A percentile compares a stretch with the other conserved stretches of the same genome.
These are phyloP conservation scores for Pangasianodon gigas DNA, from an alignment of 2,113 vertebrate species.

Conservation along the genomic window DNA sequence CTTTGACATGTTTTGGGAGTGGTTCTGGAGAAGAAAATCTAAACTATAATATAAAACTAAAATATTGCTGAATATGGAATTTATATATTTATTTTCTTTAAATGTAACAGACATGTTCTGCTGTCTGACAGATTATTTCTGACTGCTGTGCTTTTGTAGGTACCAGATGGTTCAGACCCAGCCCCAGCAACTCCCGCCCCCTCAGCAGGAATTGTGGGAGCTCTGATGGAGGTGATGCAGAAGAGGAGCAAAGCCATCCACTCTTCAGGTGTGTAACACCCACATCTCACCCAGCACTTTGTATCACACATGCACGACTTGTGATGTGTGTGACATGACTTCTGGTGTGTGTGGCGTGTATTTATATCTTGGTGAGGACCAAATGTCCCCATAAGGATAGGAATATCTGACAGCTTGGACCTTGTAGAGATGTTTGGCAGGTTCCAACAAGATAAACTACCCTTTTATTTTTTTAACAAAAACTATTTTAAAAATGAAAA, in stretches of 20 bases:
- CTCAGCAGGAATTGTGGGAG: slow-evolving; percentile 92
- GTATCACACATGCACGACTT: not conserved
- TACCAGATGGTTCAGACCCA: slow-evolving; percentile 81
- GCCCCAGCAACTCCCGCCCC: slow-evolving; percentile 75
- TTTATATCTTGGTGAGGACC: not conserved
- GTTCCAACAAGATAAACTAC: no score
- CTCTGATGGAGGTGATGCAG: slow-evolving; percentile 98
- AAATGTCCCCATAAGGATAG: not conserved
- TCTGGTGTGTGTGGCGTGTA: not conserved
- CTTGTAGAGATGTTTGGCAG: not conserved
- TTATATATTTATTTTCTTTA: not conserved
- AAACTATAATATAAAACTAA: not conserved
- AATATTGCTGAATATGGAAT: not conserved
- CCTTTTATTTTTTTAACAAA: no score
- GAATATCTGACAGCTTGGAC: not conserved
- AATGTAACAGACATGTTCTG: not conserved
- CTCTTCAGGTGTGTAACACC: slow-evolving; percentile 83
- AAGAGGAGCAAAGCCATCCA: slow-evolving; percentile 98
- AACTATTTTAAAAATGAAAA: no score
- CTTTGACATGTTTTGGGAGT: no score
- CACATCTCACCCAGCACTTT: not conserved
- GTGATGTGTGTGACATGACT: no score
- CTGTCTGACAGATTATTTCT: not conserved
- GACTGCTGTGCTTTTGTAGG: slow-evolving; percentile 67
- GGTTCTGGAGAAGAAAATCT: not conserved